Percentiles rank a stretch among this genome's conserved stretches.
Evolutionary conservation across 1,140 invertebrate species (phyloP).

Genomic region (Euwallacea fornicatus): DNA sequence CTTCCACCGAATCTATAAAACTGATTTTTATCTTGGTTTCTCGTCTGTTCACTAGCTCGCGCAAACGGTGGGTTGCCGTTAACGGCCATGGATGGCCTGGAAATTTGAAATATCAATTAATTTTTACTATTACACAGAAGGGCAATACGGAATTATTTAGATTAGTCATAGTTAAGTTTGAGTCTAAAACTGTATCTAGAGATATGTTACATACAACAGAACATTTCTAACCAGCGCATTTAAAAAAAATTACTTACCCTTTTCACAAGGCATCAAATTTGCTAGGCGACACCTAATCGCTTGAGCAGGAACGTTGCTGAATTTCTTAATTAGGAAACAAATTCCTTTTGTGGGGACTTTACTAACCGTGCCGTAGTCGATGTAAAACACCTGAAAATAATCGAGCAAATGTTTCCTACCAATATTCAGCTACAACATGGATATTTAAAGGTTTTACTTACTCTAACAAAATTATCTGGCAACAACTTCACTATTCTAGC

Average conservation of each 20-base stretch:
- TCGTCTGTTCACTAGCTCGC: constrained; percentile 33
- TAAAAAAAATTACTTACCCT: constrained; percentile 23
- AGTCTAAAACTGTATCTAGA: no score
- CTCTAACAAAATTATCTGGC: constrained; percentile 35
- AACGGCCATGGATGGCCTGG: constrained; percentile 36
- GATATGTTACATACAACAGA: no score
- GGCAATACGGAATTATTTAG: no score
- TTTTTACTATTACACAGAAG: no score
- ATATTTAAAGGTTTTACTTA: constrained; percentile 24
- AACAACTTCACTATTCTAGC: constrained; percentile 39
- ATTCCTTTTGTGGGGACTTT: constrained; percentile 35
- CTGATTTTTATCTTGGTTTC: constrained; percentile 40
- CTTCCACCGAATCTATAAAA: constrained; percentile 38
- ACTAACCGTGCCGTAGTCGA: constrained; percentile 47
- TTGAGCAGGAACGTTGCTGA: constrained; percentile 42
- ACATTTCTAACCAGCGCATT: no score
- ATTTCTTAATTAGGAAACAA: constrained; percentile 42
- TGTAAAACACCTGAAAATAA: constrained; percentile 42
- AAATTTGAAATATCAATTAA: neutral
- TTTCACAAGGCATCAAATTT: constrained; percentile 36
- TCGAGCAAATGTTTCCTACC: neutral
- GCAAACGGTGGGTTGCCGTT: constrained; percentile 27
- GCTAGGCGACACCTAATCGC: constrained; percentile 43
- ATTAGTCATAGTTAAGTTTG: no score
- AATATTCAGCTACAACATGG: constrained; percentile 9